These are phyloP conservation scores for Phoenicopterus ruber DNA, from an alignment of 2,113 vertebrate genomes.

Conservation along the genomic window DNA sequence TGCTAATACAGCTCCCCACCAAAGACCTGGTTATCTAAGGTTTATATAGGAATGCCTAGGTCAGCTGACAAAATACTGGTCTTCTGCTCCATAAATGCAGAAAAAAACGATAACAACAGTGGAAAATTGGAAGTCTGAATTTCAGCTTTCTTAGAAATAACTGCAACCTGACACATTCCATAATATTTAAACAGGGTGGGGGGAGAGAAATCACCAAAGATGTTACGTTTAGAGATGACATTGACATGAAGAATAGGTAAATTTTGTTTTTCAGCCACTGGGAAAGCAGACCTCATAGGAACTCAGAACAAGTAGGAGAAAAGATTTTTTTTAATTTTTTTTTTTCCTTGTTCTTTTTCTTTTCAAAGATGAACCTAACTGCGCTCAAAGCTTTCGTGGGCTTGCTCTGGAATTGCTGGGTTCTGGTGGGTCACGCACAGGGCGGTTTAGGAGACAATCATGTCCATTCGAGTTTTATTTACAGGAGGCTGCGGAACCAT, in stretches of 20 bases:
- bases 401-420: slow-evolving; percentile 88
- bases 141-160: slow-evolving; percentile 78
- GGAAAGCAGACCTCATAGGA: slow-evolving; percentile 67
- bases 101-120: slow-evolving; percentile 74
- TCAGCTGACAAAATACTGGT: slow-evolving; percentile 74
- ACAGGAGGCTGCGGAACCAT: slow-evolving; percentile 96
- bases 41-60: slow-evolving; percentile 78
- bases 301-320: slow-evolving; percentile 57
- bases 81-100: slow-evolving; percentile 75
- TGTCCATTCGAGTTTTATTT: slow-evolving; percentile 99
- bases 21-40: slow-evolving; percentile 71
- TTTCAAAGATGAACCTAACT: slow-evolving; percentile 84
- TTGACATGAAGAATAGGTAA: slow-evolving; percentile 81
- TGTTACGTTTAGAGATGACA: slow-evolving; percentile 73
- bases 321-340: neutral
- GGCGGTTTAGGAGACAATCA: slow-evolving; percentile 92
- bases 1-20: slow-evolving; percentile 64
- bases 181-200: slow-evolving; percentile 73
- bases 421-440: slow-evolving; percentile 83
- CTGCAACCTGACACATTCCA: slow-evolving; percentile 70
- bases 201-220: slow-evolving; percentile 69
- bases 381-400: slow-evolving; percentile 78
- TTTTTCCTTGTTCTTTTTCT: slow-evolving; percentile 59
- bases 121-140: slow-evolving; percentile 78
- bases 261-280: slow-evolving; percentile 70